phyloP scores from a whole-genome alignment of 2,797 vertebrate species.

The Macropodus opercularis region DNA sequence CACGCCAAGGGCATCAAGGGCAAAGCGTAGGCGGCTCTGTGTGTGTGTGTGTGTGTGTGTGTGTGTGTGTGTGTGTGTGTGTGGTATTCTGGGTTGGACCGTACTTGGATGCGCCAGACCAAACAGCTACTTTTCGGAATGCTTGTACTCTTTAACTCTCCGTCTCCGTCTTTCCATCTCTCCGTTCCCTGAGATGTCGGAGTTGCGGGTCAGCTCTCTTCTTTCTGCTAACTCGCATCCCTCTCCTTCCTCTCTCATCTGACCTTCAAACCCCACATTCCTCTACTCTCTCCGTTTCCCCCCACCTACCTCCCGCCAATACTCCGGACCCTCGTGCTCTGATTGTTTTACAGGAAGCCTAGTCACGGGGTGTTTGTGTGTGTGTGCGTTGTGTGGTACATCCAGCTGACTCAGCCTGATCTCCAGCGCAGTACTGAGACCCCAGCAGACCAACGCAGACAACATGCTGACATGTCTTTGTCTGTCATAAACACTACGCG shows the following conservation, averaged over 20 bases:
- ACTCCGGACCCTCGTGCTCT: conserved; percentile 63
- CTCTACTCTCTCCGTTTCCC: conserved; percentile 22
- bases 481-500: conserved; percentile 25
- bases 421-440: conserved; percentile 70
- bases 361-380: conserved; percentile 62
- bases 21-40: conserved; percentile 48
- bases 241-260: conserved; percentile 37
- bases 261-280: conserved; percentile 51
- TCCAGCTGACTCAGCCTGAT: conserved; percentile 74
- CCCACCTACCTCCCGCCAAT: conserved; percentile 33
- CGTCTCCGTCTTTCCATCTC: conserved; percentile 56
- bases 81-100: conserved; percentile 68
- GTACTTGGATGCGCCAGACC: conserved; percentile 50
- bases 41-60: conserved; percentile 28
- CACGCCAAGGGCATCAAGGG: conserved; percentile 40
- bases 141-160: conserved; percentile 56
- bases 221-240: conserved; percentile 36
- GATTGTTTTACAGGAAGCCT: conserved; percentile 73
- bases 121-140: conserved; percentile 68
- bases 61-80: conserved; percentile 47
- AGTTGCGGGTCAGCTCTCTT: conserved; percentile 12
- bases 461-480: conserved; percentile 53
- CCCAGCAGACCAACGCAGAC: conserved; percentile 65
- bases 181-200: conserved; percentile 38
- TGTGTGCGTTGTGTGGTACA: conserved; percentile 36